Evolutionary conservation across 2,113 vertebrate species (phyloP).

Genomic region (Petrocephalus microphthalmus): DNA sequence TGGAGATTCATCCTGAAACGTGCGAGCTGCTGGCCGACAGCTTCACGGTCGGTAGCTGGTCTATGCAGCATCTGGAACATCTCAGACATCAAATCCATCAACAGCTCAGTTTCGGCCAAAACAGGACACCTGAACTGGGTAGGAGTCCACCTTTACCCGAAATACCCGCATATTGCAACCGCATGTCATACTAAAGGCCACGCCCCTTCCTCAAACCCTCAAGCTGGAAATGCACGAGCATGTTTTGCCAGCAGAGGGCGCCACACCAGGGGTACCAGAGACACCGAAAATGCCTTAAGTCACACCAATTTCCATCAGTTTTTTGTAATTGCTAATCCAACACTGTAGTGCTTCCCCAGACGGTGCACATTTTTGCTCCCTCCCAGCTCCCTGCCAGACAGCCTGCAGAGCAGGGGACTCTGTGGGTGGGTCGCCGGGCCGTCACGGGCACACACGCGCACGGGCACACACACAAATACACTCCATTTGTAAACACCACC

Average conservation of each 20-base stretch:
- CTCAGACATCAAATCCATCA: neutral
- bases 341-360: neutral
- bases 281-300: neutral
- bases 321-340: neutral
- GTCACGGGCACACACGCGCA: neutral
- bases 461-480: neutral
- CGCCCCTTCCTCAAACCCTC: neutral
- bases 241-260: neutral
- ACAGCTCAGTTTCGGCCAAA: neutral
- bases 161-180: neutral
- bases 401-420: neutral
- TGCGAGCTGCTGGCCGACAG: neutral
- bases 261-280: neutral
- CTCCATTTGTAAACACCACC: neutral
- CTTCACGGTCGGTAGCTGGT: neutral
- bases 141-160: neutral
- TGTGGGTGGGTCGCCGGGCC: neutral
- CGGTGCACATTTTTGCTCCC: neutral
- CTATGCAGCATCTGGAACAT: neutral
- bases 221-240: neutral
- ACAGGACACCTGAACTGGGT: neutral
- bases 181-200: neutral
- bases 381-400: neutral
- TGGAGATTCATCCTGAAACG: neutral
- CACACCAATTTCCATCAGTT: neutral